phyloP scores from a whole-genome alignment of 2,888 invertebrate species.

The Ditula angustiorana region DNA sequence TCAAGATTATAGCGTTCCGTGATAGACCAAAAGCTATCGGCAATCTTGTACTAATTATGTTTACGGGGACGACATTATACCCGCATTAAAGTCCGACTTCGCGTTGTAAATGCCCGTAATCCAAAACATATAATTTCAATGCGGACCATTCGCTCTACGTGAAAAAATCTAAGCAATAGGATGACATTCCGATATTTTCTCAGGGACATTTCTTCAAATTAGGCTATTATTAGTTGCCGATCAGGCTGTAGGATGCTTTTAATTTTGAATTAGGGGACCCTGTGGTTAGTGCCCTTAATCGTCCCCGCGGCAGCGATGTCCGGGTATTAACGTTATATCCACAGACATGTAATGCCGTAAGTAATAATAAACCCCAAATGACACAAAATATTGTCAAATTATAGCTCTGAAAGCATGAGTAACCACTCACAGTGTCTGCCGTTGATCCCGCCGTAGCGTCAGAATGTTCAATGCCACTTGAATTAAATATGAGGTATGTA shows the following conservation, averaged over 20 bases:
- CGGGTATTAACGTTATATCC: slow-evolving; percentile 82
- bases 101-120: slow-evolving; percentile 67
- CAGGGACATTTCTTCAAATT: slow-evolving; percentile 84
- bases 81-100: slow-evolving; percentile 45
- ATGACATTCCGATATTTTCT: slow-evolving; percentile 84
- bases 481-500: background rate
- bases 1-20: background rate
- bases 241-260: slow-evolving; percentile 84
- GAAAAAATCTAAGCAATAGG: slow-evolving; percentile 67
- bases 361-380: slow-evolving; percentile 85
- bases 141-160: slow-evolving; percentile 68
- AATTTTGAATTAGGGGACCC: slow-evolving; percentile 85
- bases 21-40: background rate
- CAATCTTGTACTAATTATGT: slow-evolving; percentile 27
- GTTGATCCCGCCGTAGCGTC: slow-evolving; percentile 75
- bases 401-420: slow-evolving; percentile 83
- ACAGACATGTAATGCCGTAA: slow-evolving; percentile 81
- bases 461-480: slow-evolving; percentile 46
- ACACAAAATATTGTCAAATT: slow-evolving; percentile 86
- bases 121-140: slow-evolving; percentile 59
- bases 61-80: slow-evolving; percentile 27
- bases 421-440: slow-evolving; percentile 81
- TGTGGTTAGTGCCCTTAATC: slow-evolving; percentile 84
- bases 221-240: slow-evolving; percentile 84
- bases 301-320: slow-evolving; percentile 70